Conservation (phyloP, 2,113 vertebrate species). For the Perca fluviatilis region DNA sequence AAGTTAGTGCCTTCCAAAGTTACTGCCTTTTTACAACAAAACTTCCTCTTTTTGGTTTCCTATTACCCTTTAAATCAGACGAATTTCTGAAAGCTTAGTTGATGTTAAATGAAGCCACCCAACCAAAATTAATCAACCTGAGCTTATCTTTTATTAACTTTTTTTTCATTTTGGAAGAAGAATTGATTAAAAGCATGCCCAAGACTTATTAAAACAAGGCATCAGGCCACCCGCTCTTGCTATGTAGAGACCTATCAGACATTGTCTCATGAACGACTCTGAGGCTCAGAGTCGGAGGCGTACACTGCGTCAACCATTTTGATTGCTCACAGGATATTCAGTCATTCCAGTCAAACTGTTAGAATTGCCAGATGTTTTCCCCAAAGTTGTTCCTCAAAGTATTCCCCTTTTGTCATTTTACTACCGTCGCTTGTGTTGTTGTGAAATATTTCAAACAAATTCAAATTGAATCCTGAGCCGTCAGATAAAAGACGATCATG, state of each 20-base stretch:
- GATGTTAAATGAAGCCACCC: not conserved
- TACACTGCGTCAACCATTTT: not conserved
- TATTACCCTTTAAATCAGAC: not conserved
- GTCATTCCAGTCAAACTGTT: conserved; percentile 27
- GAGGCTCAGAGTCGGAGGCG: not conserved
- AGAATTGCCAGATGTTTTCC: conserved; percentile 10
- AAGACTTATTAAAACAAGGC: conserved; percentile 4
- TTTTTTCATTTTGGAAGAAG: not conserved
- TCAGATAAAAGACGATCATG: conserved; percentile 40
- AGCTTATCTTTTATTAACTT: conserved; percentile 22
- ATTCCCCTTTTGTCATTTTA: conserved; percentile 31
- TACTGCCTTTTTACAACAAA: not conserved
- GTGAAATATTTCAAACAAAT: conserved; percentile 44
- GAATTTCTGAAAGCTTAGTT: conserved; percentile 29
- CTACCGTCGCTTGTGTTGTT: not conserved
- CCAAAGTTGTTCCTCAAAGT: not conserved
- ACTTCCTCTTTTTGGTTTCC: not conserved
- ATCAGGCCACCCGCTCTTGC: not conserved
- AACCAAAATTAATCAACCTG: conserved; percentile 19
- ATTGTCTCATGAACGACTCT: not conserved
- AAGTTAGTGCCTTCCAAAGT: not conserved
- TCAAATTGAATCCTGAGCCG: conserved; percentile 37
- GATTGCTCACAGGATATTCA: conserved; percentile 17
- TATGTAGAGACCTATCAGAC: not conserved
- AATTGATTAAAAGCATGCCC: conserved; percentile 1